Evolutionary conservation across 2,888 invertebrate species (phyloP).

Genomic region (Campopleginae sp.): DNA sequence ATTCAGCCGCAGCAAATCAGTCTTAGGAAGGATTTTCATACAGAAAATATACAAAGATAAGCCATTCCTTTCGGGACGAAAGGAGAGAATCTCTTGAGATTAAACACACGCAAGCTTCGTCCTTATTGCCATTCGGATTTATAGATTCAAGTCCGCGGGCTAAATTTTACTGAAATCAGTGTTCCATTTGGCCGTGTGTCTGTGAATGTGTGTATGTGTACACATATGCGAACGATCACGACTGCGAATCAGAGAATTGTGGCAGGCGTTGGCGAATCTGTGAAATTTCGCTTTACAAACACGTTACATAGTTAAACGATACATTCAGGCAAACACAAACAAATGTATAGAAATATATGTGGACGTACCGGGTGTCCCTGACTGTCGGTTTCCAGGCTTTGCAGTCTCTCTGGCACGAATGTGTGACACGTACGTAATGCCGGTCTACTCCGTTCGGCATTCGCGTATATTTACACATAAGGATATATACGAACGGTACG

Average conservation of each 20-base stretch:
- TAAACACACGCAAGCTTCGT: slow-evolving; percentile 36
- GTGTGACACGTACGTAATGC: slow-evolving; percentile 14
- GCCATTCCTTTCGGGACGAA: background rate
- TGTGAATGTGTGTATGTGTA: background rate
- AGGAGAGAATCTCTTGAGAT: background rate
- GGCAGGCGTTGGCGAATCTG: slow-evolving; percentile 56
- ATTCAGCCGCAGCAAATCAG: too few species aligned
- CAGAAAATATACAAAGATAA: background rate
- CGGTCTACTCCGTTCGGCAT: slow-evolving; percentile 27
- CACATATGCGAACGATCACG: slow-evolving; percentile 36
- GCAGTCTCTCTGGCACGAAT: slow-evolving; percentile 40
- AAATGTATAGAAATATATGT: background rate
- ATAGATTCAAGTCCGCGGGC: slow-evolving; percentile 20
- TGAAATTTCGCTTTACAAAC: slow-evolving; percentile 57
- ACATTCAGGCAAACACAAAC: background rate
- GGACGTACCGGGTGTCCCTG: slow-evolving; percentile 59
- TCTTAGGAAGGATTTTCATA: background rate
- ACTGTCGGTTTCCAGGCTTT: slow-evolving; percentile 56
- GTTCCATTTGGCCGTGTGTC: background rate
- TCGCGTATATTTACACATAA: slow-evolving; percentile 40
- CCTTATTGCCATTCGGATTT: slow-evolving; percentile 56
- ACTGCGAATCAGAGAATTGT: slow-evolving; percentile 43
- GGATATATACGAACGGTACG: slow-evolving; percentile 44
- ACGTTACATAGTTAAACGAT: slow-evolving; percentile 18
- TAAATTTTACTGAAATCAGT: slow-evolving; percentile 62